A percentile compares a stretch with the other conserved stretches of the same genome.
Evolutionary conservation across 2,113 vertebrate species (phyloP).

Genomic region (Plecotus auritus): DNA sequence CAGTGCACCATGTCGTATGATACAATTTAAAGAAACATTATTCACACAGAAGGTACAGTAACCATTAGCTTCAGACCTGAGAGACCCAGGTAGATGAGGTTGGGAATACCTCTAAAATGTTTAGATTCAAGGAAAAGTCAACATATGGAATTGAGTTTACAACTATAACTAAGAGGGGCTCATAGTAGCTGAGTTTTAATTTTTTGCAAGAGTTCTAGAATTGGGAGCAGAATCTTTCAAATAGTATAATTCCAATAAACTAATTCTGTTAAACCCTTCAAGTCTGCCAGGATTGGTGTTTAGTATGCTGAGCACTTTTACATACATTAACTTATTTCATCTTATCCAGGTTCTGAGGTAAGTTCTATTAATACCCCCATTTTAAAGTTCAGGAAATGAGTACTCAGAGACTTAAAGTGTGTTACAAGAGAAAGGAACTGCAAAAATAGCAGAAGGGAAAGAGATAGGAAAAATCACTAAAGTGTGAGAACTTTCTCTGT

Average conservation of each 20-base stretch:
- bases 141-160: background rate
- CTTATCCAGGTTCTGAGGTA: background rate
- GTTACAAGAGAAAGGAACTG: background rate
- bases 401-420: background rate
- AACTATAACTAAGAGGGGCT: background rate
- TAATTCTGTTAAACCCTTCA: constrained; percentile 7
- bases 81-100: background rate
- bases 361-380: background rate
- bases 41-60: background rate
- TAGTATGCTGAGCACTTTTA: background rate
- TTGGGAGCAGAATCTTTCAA: background rate
- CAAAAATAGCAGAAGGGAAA: background rate
- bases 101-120: background rate
- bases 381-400: background rate
- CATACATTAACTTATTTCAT: constrained; percentile 33
- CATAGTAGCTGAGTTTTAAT: background rate
- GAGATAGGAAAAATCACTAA: background rate
- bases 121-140: constrained; percentile 13
- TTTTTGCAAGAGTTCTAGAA: background rate
- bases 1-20: background rate
- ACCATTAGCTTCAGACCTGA: background rate
- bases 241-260: background rate
- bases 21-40: background rate
- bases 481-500: background rate
- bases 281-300: background rate